Conservation (phyloP, 53 echinoderm and acorn worm species). For the Paracentrotus lividus region DNA sequence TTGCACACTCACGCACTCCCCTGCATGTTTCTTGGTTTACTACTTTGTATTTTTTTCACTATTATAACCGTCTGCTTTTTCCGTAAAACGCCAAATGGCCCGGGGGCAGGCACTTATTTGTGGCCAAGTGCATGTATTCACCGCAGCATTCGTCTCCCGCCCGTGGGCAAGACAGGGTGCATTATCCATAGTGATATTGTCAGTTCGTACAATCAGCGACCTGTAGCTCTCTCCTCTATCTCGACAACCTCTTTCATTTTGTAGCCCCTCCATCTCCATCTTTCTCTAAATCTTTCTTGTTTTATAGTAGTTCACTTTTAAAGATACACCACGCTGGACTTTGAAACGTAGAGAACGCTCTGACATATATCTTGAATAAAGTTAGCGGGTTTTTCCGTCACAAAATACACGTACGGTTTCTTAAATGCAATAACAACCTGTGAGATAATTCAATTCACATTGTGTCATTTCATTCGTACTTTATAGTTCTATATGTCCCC, state of each 20-base stretch:
- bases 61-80: neutral
- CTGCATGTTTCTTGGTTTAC: neutral
- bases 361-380: no score
- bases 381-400: no score
- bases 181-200: neutral
- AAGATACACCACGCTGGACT: no score
- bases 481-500: no score
- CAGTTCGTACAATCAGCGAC: constrained; percentile 14
- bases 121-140: constrained; percentile 43
- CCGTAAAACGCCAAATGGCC: constrained; percentile 45
- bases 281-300: no score
- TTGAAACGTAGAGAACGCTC: no score
- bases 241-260: neutral
- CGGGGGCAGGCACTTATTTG: constrained; percentile 24
- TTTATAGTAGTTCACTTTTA: no score
- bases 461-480: no score
- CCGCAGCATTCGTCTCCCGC: neutral
- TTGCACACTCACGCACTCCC: neutral
- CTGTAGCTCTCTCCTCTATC: neutral
- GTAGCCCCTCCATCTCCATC: neutral
- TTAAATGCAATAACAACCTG: no score
- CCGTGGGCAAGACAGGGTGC: constrained; percentile 3
- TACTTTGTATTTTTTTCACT: neutral
- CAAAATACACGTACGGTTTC: no score
- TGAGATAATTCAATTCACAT: no score